These are phyloP conservation scores for Polypterus bichir DNA, from an alignment of 2,113 vertebrate genomes.

Conservation along the genomic window DNA sequence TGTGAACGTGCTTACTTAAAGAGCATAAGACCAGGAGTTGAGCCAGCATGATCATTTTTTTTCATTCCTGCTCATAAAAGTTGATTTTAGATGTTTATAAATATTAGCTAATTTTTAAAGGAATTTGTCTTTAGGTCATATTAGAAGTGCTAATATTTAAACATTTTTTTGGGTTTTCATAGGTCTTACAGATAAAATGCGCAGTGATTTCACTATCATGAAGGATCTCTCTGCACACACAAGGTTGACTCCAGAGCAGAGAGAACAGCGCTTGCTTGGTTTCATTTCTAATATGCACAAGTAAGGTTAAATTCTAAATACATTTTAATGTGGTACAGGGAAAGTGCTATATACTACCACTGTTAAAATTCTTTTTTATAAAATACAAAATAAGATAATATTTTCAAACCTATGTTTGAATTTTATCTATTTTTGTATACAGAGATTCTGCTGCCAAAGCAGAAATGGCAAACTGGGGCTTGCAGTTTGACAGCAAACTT, in stretches of 20 bases:
- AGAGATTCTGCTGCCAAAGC: constrained; percentile 66
- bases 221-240: constrained; percentile 74
- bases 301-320: constrained; percentile 35
- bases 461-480: constrained; percentile 74
- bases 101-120: too few relatives aligned
- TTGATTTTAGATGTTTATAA: too few relatives aligned
- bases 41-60: too few relatives aligned
- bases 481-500: constrained; percentile 70
- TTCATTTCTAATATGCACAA: constrained; percentile 58
- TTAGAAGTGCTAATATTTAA: too few relatives aligned
- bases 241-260: constrained; percentile 62
- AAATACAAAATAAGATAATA: background rate
- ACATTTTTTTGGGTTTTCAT: constrained; percentile 1
- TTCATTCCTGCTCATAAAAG: too few relatives aligned
- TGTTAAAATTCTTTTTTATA: background rate
- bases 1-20: too few relatives aligned
- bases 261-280: constrained; percentile 56
- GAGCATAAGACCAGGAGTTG: too few relatives aligned
- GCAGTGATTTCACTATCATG: constrained; percentile 75
- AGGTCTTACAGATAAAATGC: constrained; percentile 88
- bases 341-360: background rate
- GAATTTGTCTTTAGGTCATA: too few relatives aligned
- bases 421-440: constrained; percentile 10
- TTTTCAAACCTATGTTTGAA: background rate
- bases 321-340: background rate